Base-by-base conservation (phyloP, 2,888 invertebrate genomes). In the Cheilosia variabilis region DNA sequence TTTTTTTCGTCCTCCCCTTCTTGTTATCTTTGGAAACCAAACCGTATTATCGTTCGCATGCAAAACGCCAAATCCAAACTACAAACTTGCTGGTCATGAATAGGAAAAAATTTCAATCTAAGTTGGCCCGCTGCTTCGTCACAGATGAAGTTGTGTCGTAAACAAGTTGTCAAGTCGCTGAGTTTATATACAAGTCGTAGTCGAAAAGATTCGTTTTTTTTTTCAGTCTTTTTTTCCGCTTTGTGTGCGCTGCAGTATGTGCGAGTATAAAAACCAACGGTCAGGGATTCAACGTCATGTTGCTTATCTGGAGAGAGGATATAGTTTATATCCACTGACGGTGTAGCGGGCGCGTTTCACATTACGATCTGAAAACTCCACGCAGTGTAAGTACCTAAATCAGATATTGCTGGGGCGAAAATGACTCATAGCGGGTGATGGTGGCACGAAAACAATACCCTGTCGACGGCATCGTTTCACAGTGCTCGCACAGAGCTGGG, bases 391-490 rank as follows among this genome's bases (percentile, higher is more conserved):
- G 52, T 24, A 52, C 27, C 52, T 58, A 34, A 13, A 58, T 37
- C 58, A 41, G 58, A 37, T 58, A 58, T 37, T 15, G 58, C 19
- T 15, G 6, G 37, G 58, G 41, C 37, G 58, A 37, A 27, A 41
- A 58, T 58, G 57, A 58, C 19, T 58, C 57, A 37, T 37, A 22
- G 57, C 10, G 17, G 45, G 45, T n/a, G 45, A 9, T 17, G 17
- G 57, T 37, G 37, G 19, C 57, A 34, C 10, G 34, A 58, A 31
- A 57, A 58, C 57, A 58, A 58, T 58, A 37, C 58, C 58, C 37
- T 58, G 37, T 17, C 34, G 31, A 34, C 5, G 58, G 5, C 37
- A n/a, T 34, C 57, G 57, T 41, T 41, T 41, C 22, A 58, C 58
- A 58, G 3, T 34, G 34, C 37, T 13, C 41, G 5, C 24, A 24